Conservation (phyloP, 23 tunicate genomes). For the Trididemnum clinides region DNA sequence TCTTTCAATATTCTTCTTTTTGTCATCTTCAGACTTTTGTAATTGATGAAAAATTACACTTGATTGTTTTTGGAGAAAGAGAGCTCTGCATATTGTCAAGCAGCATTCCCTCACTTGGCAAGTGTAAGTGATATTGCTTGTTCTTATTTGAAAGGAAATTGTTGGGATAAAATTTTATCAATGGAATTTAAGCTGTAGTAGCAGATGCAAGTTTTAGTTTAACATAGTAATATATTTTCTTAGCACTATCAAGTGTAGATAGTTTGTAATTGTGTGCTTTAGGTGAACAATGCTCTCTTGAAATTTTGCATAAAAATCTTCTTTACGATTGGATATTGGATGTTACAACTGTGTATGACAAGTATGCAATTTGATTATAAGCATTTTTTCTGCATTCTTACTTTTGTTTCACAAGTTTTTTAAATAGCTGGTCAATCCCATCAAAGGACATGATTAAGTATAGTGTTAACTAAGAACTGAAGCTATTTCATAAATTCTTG, state of each 20-base stretch:
- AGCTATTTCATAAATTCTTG: too few relatives aligned
- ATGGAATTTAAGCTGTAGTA: too few relatives aligned
- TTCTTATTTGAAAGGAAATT: too few relatives aligned
- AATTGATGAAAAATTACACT: not conserved
- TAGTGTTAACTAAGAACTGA: too few relatives aligned
- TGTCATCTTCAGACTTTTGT: not conserved
- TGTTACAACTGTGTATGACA: not conserved
- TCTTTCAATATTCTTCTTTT: not conserved
- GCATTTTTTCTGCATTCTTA: not conserved
- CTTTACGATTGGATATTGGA: constrained; percentile 66
- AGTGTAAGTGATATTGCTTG: too few relatives aligned
- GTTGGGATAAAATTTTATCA: too few relatives aligned
- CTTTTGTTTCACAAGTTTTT: not conserved
- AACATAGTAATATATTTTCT: not conserved
- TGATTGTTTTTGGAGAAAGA: constrained; percentile 48
- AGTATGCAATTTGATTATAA: not conserved
- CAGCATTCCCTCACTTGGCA: too few relatives aligned
- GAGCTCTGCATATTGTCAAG: constrained; percentile 8
- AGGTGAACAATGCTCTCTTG: not conserved
- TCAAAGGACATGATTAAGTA: too few relatives aligned
- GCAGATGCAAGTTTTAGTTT: too few relatives aligned
- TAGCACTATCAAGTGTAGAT: not conserved
- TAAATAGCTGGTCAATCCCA: not conserved
- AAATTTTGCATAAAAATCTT: not conserved
- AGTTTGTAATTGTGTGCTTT: not conserved